phyloP scores from a whole-genome alignment of 2,888 invertebrate species.

The Myopa testacea region DNA sequence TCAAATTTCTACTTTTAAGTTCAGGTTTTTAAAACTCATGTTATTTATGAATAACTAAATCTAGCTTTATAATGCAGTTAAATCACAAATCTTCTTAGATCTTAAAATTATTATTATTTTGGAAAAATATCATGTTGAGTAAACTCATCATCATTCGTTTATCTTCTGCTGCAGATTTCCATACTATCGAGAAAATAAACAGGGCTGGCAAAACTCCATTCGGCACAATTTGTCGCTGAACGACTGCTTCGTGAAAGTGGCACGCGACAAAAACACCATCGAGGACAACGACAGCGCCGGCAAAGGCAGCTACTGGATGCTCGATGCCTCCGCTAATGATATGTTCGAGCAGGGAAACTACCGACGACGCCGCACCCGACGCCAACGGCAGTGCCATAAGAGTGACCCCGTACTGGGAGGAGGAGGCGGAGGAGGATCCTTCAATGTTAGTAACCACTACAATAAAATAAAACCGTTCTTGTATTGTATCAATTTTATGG shows the following conservation, averaged over 20 bases:
- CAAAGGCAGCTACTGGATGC: slow-evolving; percentile 84
- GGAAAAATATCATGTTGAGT: neutral
- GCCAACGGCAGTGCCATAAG: slow-evolving; percentile 69
- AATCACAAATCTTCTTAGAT: neutral
- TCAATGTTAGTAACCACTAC: slow-evolving; percentile 49
- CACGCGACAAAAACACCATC: slow-evolving; percentile 66
- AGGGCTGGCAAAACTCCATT: slow-evolving; percentile 87
- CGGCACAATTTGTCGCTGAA: slow-evolving; percentile 84
- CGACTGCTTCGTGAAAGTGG: slow-evolving; percentile 85
- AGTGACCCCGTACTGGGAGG: slow-evolving; percentile 36
- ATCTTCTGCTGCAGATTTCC: slow-evolving; percentile 72
- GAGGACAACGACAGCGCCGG: slow-evolving; percentile 70
- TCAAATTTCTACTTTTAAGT: too few species aligned
- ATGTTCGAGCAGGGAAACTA: slow-evolving; percentile 94
- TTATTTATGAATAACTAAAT: too few species aligned
- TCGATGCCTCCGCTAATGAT: slow-evolving; percentile 82
- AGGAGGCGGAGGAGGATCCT: slow-evolving; percentile 49
- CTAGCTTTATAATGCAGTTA: neutral
- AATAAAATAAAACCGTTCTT: neutral
- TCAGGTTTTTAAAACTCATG: too few species aligned
- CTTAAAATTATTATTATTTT: neutral
- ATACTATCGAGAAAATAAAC: slow-evolving; percentile 85
- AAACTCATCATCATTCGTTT: too few species aligned
- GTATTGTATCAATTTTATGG: neutral
- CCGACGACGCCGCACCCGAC: slow-evolving; percentile 76